Evolutionary conservation across 2,797 vertebrate species (phyloP), one percentile per base, ranked within the genome.

Genomic region (Trachops cirrhosus): DNA sequence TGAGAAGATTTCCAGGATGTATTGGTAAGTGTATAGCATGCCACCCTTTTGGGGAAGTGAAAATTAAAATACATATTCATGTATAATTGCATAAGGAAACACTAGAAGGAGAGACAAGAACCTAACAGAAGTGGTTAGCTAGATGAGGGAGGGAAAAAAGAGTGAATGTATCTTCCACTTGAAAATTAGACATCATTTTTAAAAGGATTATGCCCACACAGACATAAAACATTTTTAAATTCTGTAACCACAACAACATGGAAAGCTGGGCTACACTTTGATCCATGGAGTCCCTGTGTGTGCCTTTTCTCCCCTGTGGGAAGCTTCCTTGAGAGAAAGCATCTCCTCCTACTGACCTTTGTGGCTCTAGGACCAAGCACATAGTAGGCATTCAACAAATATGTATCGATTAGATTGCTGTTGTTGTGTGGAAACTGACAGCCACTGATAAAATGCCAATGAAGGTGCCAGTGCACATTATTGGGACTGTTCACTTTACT

Each of bases 401-500:
- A 39, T 52, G 24, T 52, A 52, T 21, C 59, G 68, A 75, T 39
- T 92, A 68, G 70, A 89, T n/a, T 26, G 75, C 18, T 62, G 39
- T 37, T 85, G 41, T 83, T 93, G 70, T 70, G 34, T 92, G 74
- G 78, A 91, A 89, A 96, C 32, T 78, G 74, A 96, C 59, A 97
- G 96, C 32, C 77, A 74, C 87, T 78, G 46, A 95, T 21, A 85
- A 96, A 9, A 96, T 41, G 90, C 62, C 89, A 97, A 87, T 39
- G 77, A 86, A 90, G 95, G 89, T 74, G 2, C 15, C 26, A 0
- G 62, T 85, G 92, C 93, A 68, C 54, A 70, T 68, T 85, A 57
- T 64, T 59, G 6, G 54, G 91, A 3, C 70, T 62, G 71, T 62
- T 97, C 93, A 68, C 93, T 97, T 94, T 94, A 75, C 94, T 93